phyloP scores from a whole-genome alignment of 2,888 invertebrate genomes.

The Blastobasis adustella region DNA sequence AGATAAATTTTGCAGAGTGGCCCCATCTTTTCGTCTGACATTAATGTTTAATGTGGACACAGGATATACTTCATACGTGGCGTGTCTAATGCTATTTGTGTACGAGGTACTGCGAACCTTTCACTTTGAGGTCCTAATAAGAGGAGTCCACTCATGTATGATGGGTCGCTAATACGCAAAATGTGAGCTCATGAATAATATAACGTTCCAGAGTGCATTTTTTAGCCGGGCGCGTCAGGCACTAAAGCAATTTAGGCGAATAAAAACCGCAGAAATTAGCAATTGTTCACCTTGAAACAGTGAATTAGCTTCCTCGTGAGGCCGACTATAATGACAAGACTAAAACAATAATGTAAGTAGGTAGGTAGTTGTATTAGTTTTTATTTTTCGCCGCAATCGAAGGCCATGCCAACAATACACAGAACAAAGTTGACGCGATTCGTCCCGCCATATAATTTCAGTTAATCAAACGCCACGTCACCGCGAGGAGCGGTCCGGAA shows the following conservation, averaged over 20 bases:
- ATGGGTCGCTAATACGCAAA: too few species aligned
- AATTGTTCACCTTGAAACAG: conserved; percentile 57
- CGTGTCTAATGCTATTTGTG: conserved; percentile 62
- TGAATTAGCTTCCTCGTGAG: conserved; percentile 68
- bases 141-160: conserved; percentile 19
- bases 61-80: conserved; percentile 66
- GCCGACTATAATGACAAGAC: conserved; percentile 65
- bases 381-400: conserved; percentile 59
- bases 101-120: conserved; percentile 48
- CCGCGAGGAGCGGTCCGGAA: conserved; percentile 59
- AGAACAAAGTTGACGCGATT: conserved; percentile 63
- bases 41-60: conserved; percentile 70
- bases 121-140: conserved; percentile 32
- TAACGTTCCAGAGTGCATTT: neutral
- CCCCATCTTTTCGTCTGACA: conserved; percentile 73
- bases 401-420: conserved; percentile 65
- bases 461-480: conserved; percentile 67
- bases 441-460: conserved; percentile 70
- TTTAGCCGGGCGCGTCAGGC: neutral
- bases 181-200: conserved; percentile 5
- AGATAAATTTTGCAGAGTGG: conserved; percentile 75
- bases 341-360: conserved; percentile 61
- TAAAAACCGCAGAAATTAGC: conserved; percentile 38
- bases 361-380: conserved; percentile 68
- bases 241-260: too few species aligned